Conservation (phyloP, 2,113 vertebrate species). For the Lucifuga dentata region DNA sequence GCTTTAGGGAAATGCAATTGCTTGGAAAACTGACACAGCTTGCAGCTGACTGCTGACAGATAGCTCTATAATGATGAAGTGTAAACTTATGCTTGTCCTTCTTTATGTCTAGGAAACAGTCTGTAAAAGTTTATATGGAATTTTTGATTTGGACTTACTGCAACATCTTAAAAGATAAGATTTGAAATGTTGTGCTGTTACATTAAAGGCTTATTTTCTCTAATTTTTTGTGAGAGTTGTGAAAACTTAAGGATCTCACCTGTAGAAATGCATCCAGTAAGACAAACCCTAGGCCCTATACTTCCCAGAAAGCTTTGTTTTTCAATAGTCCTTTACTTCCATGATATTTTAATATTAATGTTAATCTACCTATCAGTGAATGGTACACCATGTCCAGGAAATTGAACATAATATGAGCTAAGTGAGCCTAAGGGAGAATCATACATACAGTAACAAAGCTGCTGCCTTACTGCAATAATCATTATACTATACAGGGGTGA, state of each 20-base stretch:
- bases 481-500: conserved; percentile 14
- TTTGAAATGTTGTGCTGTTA: too few relatives aligned
- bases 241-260: too few relatives aligned
- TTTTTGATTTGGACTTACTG: neutral
- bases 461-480: conserved; percentile 23
- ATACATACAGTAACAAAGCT: conserved; percentile 35
- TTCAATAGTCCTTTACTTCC: too few relatives aligned
- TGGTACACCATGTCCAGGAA: conserved; percentile 33
- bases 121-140: neutral
- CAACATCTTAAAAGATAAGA: too few relatives aligned
- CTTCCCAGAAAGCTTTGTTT: too few relatives aligned
- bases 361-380: conserved; percentile 4
- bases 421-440: conserved; percentile 10
- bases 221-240: too few relatives aligned
- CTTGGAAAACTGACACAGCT: conserved; percentile 31
- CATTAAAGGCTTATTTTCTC: too few relatives aligned
- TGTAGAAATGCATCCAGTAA: too few relatives aligned
- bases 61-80: conserved; percentile 16
- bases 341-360: too few relatives aligned
- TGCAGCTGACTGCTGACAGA: conserved; percentile 21
- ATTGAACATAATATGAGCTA: conserved; percentile 10
- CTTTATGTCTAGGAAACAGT: neutral
- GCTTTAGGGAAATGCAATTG: conserved; percentile 27
- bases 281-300: too few relatives aligned
- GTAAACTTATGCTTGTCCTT: conserved; percentile 14